A percentile compares a stretch with the other conserved stretches of the same genome.
These are phyloP conservation scores for Baryphthengus martii DNA, from an alignment of 2,113 vertebrate genomes.

Conservation along the genomic window DNA sequence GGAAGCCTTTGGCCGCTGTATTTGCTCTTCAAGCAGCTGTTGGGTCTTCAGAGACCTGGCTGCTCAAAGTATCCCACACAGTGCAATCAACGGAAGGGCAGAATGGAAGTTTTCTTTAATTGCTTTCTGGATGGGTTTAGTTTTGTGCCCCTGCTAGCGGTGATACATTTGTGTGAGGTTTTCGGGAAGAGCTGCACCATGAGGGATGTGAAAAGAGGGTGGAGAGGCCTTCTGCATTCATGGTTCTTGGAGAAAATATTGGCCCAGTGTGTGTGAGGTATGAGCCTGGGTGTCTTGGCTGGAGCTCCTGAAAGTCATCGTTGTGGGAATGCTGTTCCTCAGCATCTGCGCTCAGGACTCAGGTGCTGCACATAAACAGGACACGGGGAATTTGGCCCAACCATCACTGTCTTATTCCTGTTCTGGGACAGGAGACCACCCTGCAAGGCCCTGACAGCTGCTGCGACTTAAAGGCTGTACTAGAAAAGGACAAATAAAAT, in stretches of 20 bases:
- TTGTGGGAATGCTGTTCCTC: neutral
- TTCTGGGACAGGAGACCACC: neutral
- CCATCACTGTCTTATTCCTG: neutral
- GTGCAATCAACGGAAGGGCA: neutral
- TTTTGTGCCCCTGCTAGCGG: neutral
- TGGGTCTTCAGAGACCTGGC: neutral
- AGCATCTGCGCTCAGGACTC: neutral
- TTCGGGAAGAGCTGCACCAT: rapidly evolving
- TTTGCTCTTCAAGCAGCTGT: neutral
- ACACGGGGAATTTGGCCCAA: neutral
- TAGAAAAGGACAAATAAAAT: neutral
- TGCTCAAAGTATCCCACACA: neutral
- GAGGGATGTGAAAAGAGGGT: neutral
- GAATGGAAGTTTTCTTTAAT: neutral
- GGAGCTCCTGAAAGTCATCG: neutral
- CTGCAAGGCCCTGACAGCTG: neutral
- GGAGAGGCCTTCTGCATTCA: rapidly evolving
- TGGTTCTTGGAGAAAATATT: neutral
- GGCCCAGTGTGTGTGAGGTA: neutral
- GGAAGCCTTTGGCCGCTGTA: neutral
- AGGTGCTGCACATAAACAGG: neutral
- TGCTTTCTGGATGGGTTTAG: neutral
- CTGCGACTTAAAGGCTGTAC: neutral
- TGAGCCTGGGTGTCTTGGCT: neutral
- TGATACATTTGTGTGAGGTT: neutral